Percentiles rank a stretch among this genome's conserved stretches.
Evolutionary conservation across 1,140 invertebrate genomes (phyloP).

Genomic region (Drosophila lowei): DNA sequence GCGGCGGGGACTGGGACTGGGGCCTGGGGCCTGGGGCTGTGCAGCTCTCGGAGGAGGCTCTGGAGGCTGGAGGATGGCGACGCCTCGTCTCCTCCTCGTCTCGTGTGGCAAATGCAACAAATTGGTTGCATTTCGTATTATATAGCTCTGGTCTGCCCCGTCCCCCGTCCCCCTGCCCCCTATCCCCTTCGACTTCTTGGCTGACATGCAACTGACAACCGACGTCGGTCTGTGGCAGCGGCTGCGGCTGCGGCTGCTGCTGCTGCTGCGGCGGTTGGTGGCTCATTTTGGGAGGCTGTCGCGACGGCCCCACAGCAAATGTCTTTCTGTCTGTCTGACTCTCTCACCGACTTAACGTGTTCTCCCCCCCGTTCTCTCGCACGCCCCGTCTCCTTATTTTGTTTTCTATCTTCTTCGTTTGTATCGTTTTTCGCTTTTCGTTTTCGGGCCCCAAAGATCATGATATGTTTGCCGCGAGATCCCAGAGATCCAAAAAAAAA

Average conservation of each 20-base stretch:
- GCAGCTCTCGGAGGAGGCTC: no score
- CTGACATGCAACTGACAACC: conserved; percentile 74
- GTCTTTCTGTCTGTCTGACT: no score
- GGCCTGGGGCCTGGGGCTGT: no score
- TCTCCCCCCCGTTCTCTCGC: neutral
- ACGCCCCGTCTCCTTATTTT: neutral
- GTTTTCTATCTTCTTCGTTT: conserved; percentile 32
- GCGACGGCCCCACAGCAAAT: conserved; percentile 22
- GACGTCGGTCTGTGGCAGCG: conserved; percentile 22
- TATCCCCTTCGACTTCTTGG: conserved; percentile 37
- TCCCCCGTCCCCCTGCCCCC: conserved; percentile 20
- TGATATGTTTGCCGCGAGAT: conserved; percentile 73
- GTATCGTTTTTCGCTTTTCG: conserved; percentile 46
- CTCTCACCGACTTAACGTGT: no score
- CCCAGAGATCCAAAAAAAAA: conserved; percentile 24
- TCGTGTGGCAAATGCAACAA: conserved; percentile 69
- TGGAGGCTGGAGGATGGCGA: conserved; percentile 33
- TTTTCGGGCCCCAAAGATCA: conserved; percentile 38
- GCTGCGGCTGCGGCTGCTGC: conserved; percentile 22
- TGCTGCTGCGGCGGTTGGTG: neutral
- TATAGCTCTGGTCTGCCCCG: neutral
- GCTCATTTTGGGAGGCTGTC: conserved; percentile 57
- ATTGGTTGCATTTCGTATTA: conserved; percentile 75
- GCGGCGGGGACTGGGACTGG: no score
- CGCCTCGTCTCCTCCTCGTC: conserved; percentile 52